These are phyloP conservation scores for Daphoenositta chrysoptera DNA, from an alignment of 2,113 vertebrate species.

Conservation along the genomic window DNA sequence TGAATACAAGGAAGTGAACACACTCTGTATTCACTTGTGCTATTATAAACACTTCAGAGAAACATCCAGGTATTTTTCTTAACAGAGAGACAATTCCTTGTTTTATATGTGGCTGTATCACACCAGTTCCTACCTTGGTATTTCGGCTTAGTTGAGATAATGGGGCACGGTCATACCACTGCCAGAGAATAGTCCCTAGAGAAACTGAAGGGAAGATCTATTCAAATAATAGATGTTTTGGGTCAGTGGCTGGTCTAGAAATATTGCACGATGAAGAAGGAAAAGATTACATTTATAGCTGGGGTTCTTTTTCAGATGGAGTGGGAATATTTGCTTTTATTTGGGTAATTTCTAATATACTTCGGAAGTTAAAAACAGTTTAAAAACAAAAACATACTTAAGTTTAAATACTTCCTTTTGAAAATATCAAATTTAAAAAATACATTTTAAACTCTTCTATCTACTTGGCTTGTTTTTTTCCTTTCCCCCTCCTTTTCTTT, in stretches of 20 bases:
- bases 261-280: not conserved
- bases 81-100: not conserved
- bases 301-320: not conserved
- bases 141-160: not conserved
- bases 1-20: not conserved
- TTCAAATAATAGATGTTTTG: not conserved
- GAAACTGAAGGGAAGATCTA: not conserved
- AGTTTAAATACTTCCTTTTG: not conserved
- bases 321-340: not conserved
- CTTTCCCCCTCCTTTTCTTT: accelerated
- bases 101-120: not conserved
- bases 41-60: not conserved
- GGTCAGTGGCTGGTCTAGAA: not conserved
- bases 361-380: not conserved
- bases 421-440: not conserved
- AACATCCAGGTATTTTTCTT: not conserved
- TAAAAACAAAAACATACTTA: not conserved
- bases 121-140: not conserved
- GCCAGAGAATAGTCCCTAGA: not conserved
- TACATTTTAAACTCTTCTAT: not conserved
- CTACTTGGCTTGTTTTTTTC: not conserved
- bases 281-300: not conserved
- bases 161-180: not conserved
- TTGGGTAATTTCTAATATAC: not conserved
- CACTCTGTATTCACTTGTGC: not conserved